Base-by-base conservation (phyloP, 2,797 vertebrate genomes). In the Alcedo quadribrachys region DNA sequence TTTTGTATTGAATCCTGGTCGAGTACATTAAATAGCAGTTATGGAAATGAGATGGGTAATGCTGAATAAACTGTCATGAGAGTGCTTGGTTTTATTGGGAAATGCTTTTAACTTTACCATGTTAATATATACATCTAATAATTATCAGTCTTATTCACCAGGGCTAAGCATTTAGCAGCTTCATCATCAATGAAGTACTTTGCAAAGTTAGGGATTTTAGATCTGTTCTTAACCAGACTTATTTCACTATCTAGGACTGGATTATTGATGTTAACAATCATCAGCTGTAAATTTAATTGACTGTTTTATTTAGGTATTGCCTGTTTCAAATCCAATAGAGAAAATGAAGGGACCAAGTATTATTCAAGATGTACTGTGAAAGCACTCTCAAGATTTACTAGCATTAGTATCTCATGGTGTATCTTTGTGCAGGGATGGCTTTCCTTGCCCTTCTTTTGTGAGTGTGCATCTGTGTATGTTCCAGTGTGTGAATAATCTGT, bases 101-200 rank as follows among this genome's bases (percentile, higher is more conserved):
- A 74, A 68, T 89, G 27, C 62, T 68, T 62, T 92, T 93, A 93
- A 81, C 93, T 96, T 93, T 71, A 77, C 76, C 46, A 17, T 60
- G 60, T 87, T 92, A 85, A 92, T 94, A 79, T 60, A 63, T 62
- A 77, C 79, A 91, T 93, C 87, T 94, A 91, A 84, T 90, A 93
- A 83, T 93, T 81, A 87, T 74, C 84, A 74, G 37, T 42, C 70
- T 78, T 90, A 65, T 37, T 93, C 84, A 65, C 77, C 65, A 55
- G 28, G 62, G 74, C 77, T 70, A 22, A 88, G 70, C 53, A 42
- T 90, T 96, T 93, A 91, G 48, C 51, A 82, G 80, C 43, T 76
- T 88, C 90, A 90, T 65, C 62, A 57, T 48, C 84, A 94, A 68
- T 76, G 71, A 86, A 86, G 71, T 43, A 81, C 84, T 95, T 76